phyloP scores from a whole-genome alignment of 2,797 vertebrate genomes.

The Silurus lanzhouensis region DNA sequence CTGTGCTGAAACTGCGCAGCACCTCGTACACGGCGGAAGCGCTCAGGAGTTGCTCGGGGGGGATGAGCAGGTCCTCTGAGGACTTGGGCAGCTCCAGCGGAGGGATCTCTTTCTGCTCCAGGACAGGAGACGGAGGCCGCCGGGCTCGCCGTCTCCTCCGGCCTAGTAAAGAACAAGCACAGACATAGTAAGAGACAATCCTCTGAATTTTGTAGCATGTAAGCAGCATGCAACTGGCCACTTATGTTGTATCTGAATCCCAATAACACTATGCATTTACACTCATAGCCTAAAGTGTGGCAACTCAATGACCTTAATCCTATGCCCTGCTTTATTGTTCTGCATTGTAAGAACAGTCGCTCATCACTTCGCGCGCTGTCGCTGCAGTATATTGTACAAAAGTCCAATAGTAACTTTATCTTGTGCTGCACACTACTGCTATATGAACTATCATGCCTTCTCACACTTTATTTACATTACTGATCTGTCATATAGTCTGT shows the following conservation, averaged over 20 bases:
- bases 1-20: conserved; percentile 92
- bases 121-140: conserved; percentile 88
- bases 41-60: conserved; percentile 89
- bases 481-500: no score
- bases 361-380: no score
- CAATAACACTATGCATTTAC: not conserved
- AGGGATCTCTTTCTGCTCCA: conserved; percentile 94
- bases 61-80: conserved; percentile 95
- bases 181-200: conserved; percentile 1
- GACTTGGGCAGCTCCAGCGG: conserved; percentile 86
- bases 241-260: not conserved
- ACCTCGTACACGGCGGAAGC: conserved; percentile 94
- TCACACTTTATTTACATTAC: no score
- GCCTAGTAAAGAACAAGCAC: conserved; percentile 68
- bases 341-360: no score
- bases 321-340: no score
- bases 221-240: not conserved
- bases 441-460: no score
- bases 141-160: conserved; percentile 83
- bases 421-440: no score
- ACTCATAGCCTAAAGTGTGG: not conserved
- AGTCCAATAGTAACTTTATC: no score
- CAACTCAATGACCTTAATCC: no score
- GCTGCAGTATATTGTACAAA: no score
- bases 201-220: not conserved